Percentiles rank a stretch among this genome's conserved stretches.
These are phyloP conservation scores for Nyctalus aviator DNA, from an alignment of 2,797 vertebrate genomes.

Conservation along the genomic window DNA sequence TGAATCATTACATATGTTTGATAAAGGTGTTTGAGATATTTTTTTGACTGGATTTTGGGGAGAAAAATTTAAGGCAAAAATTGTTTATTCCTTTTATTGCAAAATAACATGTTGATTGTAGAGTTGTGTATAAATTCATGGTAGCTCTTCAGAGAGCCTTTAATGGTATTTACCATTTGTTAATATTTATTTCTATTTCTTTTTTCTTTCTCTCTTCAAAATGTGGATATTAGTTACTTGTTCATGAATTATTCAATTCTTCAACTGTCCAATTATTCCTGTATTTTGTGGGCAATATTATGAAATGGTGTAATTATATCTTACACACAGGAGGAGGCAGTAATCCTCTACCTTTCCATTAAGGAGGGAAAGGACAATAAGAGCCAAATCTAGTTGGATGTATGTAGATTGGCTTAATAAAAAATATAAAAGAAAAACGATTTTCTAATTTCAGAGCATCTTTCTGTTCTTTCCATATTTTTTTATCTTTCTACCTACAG, in stretches of 20 bases:
- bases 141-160: neutral
- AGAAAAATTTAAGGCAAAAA: neutral
- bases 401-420: neutral
- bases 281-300: neutral
- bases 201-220: constrained; percentile 36
- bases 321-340: neutral
- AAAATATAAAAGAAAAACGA: constrained; percentile 22
- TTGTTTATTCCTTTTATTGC: neutral
- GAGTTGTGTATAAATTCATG: neutral
- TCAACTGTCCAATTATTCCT: neutral
- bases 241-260: neutral
- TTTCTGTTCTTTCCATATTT: constrained; percentile 16
- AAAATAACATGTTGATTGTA: constrained; percentile 1
- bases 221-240: constrained; percentile 3
- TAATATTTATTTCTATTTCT: constrained; percentile 27
- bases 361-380: constrained; percentile 1
- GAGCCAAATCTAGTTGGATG: neutral
- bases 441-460: neutral
- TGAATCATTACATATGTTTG: neutral
- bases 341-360: neutral
- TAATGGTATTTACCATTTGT: constrained; percentile 13
- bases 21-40: neutral
- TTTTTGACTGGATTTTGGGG: constrained; percentile 9
- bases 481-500: neutral
- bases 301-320: constrained; percentile 34